Evolutionary conservation across 2,888 invertebrate species (phyloP), one percentile per base, ranked within the genome.

Genomic region (Drosophila demipolita): DNA sequence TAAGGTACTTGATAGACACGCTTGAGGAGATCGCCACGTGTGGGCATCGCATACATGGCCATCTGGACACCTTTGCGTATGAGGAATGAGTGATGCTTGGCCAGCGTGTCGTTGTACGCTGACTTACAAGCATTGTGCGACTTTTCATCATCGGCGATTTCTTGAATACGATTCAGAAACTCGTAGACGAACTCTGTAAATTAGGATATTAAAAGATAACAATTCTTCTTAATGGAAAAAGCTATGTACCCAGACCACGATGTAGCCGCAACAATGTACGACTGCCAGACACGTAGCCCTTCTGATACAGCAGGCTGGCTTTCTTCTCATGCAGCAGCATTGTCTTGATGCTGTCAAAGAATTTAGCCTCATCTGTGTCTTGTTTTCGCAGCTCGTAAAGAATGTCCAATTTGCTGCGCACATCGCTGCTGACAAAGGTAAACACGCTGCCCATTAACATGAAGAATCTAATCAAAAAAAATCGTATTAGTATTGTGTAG

Each of bases 401-500:
- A 62, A 97, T 95, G 87, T 96, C 96, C 66, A 98, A 96, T 94
- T 99, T 99, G 77, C 95, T 95, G 81, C 95, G 96, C 12, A 99
- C 95, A 93, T 99, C 99, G 71, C 96, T 96, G 78, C 97, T 97
- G 7, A 99, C 98, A 93, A 99, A 99, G 8, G 96, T 95, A 92
- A 99, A 99, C 36, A 99, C 95, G 74, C 96, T 95, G 7, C 99
- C 99, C 94, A 98, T 96, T 64, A 98, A 94, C 81, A 96, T 95
- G 89, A 99, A 96, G 94, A 99, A 98, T 93, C 98, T 98, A 11
- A 29, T 1, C 2, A 54, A 1, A 23, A 5, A n/a, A 2, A 38
- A 2, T 11, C 3, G 26, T 12, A 2, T 26, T n/a, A 26, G 8
- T 29, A 17, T 9, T 55, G n/a, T 23, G 38, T 12, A 12, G 8